Percentiles rank a stretch among this genome's conserved stretches.
These are phyloP conservation scores for Epirrhoe tristata DNA, from an alignment of 2,888 invertebrate genomes.

Conservation along the genomic window DNA sequence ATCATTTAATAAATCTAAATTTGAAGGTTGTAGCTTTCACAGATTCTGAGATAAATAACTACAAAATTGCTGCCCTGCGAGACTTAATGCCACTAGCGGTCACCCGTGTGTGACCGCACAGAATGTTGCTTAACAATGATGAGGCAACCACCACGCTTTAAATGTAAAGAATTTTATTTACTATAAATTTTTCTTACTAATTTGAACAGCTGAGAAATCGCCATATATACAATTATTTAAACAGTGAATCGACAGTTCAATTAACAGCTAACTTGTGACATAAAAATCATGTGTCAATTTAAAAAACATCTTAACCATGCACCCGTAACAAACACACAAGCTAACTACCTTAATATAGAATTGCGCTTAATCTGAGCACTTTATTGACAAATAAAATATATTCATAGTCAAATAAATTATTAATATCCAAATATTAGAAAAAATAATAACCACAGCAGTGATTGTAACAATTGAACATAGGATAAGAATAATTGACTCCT, in stretches of 20 bases:
- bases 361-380: conserved; percentile 43
- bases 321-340: conserved; percentile 21
- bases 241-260: conserved; percentile 14
- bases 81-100: too few species aligned
- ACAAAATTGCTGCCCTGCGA: too few species aligned
- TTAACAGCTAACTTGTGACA: conserved; percentile 47
- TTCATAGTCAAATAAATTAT: conserved; percentile 44
- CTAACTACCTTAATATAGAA: conserved; percentile 30
- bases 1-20: too few species aligned
- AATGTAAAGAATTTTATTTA: too few species aligned
- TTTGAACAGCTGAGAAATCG: neutral
- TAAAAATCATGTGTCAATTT: conserved; percentile 33
- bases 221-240: neutral
- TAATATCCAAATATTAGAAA: conserved; percentile 44
- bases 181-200: too few species aligned
- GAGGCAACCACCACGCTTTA: too few species aligned
- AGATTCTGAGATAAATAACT: too few species aligned
- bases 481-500: conserved; percentile 28
- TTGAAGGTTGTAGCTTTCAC: too few species aligned
- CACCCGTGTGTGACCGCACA: too few species aligned
- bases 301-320: conserved; percentile 19
- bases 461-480: conserved; percentile 31
- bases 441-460: conserved; percentile 34
- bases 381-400: conserved; percentile 39
- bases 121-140: too few species aligned